A percentile compares a stretch with the other conserved stretches of the same genome.
Conservation (phyloP, 2,888 invertebrate genomes). For the Chloromyia formosa region DNA sequence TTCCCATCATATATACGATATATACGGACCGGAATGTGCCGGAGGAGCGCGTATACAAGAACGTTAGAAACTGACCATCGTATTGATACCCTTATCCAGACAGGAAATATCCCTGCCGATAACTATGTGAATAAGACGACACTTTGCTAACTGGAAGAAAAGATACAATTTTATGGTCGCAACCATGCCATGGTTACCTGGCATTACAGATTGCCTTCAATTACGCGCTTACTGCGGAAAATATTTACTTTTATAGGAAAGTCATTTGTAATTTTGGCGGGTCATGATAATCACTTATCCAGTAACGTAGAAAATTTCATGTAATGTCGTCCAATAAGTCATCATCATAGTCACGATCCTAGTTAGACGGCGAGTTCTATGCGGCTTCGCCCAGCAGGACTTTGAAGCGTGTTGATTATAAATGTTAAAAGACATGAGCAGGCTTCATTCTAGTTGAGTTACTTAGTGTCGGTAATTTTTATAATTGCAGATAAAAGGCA, state of each 20-base stretch:
- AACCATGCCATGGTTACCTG: not conserved
- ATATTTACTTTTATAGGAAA: constrained; percentile 25
- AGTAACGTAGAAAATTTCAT: constrained; percentile 10
- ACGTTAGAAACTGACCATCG: constrained; percentile 2
- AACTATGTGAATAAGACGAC: constrained; percentile 15
- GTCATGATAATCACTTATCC: constrained; percentile 40
- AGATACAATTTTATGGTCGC: not conserved
- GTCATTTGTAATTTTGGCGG: constrained; percentile 44
- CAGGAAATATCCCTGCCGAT: constrained; percentile 12
- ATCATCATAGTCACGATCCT: not conserved
- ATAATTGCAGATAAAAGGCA: too few relatives aligned
- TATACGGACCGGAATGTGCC: too few relatives aligned
- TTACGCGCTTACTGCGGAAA: not conserved
- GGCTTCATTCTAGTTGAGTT: too few relatives aligned
- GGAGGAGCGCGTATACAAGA: not conserved
- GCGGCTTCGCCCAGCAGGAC: too few relatives aligned
- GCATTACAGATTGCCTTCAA: constrained; percentile 17
- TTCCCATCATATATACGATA: not conserved
- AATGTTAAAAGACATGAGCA: too few relatives aligned
- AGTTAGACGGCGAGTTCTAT: too few relatives aligned
- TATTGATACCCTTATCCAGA: not conserved
- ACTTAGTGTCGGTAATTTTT: too few relatives aligned
- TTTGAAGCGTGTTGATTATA: too few relatives aligned
- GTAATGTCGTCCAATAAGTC: constrained; percentile 17
- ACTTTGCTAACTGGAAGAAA: not conserved